These are phyloP conservation scores for Lithophane socia DNA, from an alignment of 2,888 invertebrate species.

Conservation along the genomic window DNA sequence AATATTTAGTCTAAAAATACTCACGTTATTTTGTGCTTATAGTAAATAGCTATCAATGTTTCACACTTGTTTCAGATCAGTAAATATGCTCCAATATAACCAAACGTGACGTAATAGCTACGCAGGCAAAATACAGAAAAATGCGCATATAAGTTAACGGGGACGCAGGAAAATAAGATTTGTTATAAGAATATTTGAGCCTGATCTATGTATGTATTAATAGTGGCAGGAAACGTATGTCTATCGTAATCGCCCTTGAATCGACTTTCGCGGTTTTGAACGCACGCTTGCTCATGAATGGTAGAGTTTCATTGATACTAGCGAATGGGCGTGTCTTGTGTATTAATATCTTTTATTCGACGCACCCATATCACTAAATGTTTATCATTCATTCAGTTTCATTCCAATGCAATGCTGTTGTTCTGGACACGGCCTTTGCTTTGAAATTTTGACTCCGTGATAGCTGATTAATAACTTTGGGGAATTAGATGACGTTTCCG, in stretches of 20 bases:
- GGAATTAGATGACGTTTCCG: slow-evolving; percentile 24
- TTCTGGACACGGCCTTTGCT: slow-evolving; percentile 42
- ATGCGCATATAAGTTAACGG: slow-evolving; percentile 50
- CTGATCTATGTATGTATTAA: slow-evolving; percentile 60
- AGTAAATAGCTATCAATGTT: slow-evolving; percentile 63
- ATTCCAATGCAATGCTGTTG: slow-evolving; percentile 45
- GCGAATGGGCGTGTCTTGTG: slow-evolving; percentile 77
- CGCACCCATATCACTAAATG: slow-evolving; percentile 52
- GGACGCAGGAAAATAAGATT: slow-evolving; percentile 38
- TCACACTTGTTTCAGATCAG: slow-evolving; percentile 47
- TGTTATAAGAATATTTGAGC: slow-evolving; percentile 45
- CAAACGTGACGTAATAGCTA: slow-evolving; percentile 49
- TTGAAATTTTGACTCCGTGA: slow-evolving; percentile 3
- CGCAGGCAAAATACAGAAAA: slow-evolving; percentile 51
- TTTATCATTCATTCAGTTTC: slow-evolving; percentile 49
- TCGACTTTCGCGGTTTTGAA: slow-evolving; percentile 75
- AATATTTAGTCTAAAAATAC: slow-evolving; percentile 53
- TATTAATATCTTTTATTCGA: slow-evolving; percentile 66
- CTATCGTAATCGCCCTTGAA: slow-evolving; percentile 80
- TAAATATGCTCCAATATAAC: slow-evolving; percentile 51
- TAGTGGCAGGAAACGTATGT: slow-evolving; percentile 71
- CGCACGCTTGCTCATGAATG: slow-evolving; percentile 83
- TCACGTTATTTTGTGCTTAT: slow-evolving; percentile 40
- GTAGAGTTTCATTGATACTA: slow-evolving; percentile 79
- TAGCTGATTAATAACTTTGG: slow-evolving; percentile 37